Conservation (phyloP, 35 echinoderm and acorn worm species). For the Hemicentrotus pulcherrimus region DNA sequence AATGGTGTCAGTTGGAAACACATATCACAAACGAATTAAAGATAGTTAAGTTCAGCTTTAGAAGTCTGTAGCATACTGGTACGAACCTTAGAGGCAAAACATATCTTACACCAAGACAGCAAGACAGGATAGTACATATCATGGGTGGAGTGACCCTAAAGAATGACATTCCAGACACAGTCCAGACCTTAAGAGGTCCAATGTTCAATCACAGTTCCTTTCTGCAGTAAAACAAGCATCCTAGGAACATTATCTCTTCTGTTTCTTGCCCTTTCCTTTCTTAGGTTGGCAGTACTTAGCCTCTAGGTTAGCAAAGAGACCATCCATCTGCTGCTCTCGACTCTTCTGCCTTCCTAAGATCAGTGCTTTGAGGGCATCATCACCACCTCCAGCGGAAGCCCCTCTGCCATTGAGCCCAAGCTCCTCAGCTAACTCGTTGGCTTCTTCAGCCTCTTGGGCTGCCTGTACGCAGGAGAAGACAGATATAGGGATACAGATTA, state of each 20-base stretch:
- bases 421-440: constrained; percentile 65
- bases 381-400: constrained; percentile 37
- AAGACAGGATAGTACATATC: no score
- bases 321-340: constrained; percentile 73
- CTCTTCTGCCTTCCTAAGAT: constrained; percentile 60
- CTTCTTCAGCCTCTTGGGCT: constrained; percentile 75
- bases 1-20: no score
- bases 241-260: constrained; percentile 55
- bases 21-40: no score
- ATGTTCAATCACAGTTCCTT: not conserved
- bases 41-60: no score
- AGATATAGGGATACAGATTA: not conserved
- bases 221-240: not conserved
- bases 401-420: constrained; percentile 52
- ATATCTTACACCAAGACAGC: no score
- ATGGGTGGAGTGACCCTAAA: no score
- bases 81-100: no score
- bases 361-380: constrained; percentile 61
- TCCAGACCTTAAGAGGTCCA: no score
- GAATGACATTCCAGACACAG: no score
- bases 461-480: constrained; percentile 50
- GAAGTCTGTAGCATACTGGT: no score
- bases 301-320: constrained; percentile 70
- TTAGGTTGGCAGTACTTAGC: constrained; percentile 88
- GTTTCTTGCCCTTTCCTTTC: constrained; percentile 58